Percentiles rank a stretch among this genome's conserved stretches.
Evolutionary conservation across 1,140 invertebrate genomes (phyloP).

Genomic region (Pygmarrhopalites habei): DNA sequence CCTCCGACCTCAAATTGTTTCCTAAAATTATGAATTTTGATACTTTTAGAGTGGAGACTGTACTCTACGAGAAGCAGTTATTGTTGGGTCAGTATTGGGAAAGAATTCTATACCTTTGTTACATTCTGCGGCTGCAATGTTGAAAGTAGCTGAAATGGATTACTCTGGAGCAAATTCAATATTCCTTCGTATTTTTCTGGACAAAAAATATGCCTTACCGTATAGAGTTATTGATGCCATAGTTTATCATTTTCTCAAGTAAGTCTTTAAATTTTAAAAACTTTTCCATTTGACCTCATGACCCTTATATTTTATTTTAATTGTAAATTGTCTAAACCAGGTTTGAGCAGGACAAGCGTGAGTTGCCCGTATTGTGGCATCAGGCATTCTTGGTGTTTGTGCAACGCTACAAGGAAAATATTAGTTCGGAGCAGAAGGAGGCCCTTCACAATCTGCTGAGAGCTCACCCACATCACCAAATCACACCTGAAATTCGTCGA

Average conservation of each 20-base stretch:
- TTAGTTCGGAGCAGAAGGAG: slow-evolving; percentile 86
- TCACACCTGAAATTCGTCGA: slow-evolving; percentile 76
- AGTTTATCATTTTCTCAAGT: slow-evolving; percentile 92
- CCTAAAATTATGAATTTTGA: neutral
- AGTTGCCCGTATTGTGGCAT: slow-evolving; percentile 94
- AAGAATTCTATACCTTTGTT: slow-evolving; percentile 90
- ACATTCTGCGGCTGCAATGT: slow-evolving; percentile 90
- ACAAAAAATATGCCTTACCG: slow-evolving; percentile 97
- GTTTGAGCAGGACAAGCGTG: slow-evolving; percentile 72
- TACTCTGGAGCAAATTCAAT: slow-evolving; percentile 96
- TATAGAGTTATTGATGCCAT: slow-evolving; percentile 90
- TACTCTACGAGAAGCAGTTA: slow-evolving; percentile 88
- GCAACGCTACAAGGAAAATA: slow-evolving; percentile 90
- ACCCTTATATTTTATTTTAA: too few relatives aligned
- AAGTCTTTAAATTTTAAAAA: slow-evolving; percentile 31
- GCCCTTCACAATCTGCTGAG: slow-evolving; percentile 68
- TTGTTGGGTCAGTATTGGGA: slow-evolving; percentile 82
- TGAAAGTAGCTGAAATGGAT: slow-evolving; percentile 96
- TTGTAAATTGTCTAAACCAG: too few relatives aligned
- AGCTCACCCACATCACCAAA: slow-evolving; percentile 68
- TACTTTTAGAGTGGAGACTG: slow-evolving; percentile 72
- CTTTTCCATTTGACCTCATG: too few relatives aligned
- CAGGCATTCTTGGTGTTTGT: slow-evolving; percentile 89
- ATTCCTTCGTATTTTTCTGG: slow-evolving; percentile 86
- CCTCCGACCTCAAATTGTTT: slow-evolving; percentile 1